Conservation (phyloP, 2,797 vertebrate genomes). For the Okamejei kenojei region DNA sequence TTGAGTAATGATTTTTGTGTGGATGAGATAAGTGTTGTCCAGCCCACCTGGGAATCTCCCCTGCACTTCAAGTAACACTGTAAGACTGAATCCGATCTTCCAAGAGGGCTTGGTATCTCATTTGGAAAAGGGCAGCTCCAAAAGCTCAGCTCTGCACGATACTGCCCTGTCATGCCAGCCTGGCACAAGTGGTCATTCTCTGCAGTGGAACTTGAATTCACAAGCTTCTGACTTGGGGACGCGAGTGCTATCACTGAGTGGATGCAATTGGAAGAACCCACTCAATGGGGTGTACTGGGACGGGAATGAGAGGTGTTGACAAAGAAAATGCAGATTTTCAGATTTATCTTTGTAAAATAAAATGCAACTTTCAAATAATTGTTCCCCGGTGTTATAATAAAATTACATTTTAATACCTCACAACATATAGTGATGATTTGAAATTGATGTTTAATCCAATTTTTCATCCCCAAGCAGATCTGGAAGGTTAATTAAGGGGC, state of each 20-base stretch:
- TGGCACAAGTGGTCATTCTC: background rate
- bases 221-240: background rate
- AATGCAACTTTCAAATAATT: background rate
- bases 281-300: background rate
- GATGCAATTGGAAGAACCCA: background rate
- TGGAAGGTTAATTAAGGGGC: background rate
- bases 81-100: background rate
- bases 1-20: no score
- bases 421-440: background rate
- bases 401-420: background rate
- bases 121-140: background rate
- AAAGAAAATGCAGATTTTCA: background rate
- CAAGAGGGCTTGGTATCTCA: background rate
- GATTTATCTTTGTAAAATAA: background rate
- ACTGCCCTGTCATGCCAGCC: background rate
- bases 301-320: no score
- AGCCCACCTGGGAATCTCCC: background rate
- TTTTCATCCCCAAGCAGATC: background rate
- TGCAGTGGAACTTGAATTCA: background rate
- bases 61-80: background rate
- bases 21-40: background rate
- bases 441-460: background rate
- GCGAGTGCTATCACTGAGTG: background rate
- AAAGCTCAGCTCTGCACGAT: background rate
- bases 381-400: background rate